phyloP scores from a whole-genome alignment of 2,888 invertebrate species.

The Tanaodytes sp. region DNA sequence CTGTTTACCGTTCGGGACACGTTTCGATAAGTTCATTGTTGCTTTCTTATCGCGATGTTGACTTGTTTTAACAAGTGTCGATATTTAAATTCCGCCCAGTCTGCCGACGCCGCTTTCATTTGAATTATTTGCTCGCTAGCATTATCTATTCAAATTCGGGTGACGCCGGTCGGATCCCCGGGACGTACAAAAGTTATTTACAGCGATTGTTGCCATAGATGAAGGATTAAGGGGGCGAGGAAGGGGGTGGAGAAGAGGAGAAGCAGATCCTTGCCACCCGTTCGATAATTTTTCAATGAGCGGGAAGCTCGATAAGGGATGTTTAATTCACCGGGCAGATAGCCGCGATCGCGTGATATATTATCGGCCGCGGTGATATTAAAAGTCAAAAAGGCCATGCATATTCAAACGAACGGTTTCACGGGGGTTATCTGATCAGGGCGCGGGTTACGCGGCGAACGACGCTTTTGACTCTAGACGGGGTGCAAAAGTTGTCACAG shows the following conservation, averaged over 20 bases:
- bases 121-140: constrained; percentile 38
- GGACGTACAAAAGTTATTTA: constrained; percentile 43
- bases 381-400: constrained; percentile 67
- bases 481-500: constrained; percentile 67
- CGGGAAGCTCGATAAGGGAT: constrained; percentile 56
- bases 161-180: constrained; percentile 26
- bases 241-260: too few species aligned
- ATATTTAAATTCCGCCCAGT: constrained; percentile 29
- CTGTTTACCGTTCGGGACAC: neutral
- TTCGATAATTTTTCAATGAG: constrained; percentile 61
- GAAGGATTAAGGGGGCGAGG: too few species aligned
- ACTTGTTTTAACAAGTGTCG: constrained; percentile 46
- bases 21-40: constrained; percentile 28
- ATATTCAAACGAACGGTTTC: constrained; percentile 66
- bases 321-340: constrained; percentile 58
- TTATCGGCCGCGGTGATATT: constrained; percentile 64
- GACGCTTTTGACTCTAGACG: constrained; percentile 65
- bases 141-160: constrained; percentile 49
- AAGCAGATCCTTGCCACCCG: constrained; percentile 36
- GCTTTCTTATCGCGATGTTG: constrained; percentile 27
- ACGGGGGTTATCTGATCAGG: constrained; percentile 68
- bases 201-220: constrained; percentile 16
- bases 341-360: constrained; percentile 63
- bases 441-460: constrained; percentile 57
- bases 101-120: constrained; percentile 12